phyloP scores from a whole-genome alignment of 2,888 invertebrate genomes.

The Papilio elwesi region DNA sequence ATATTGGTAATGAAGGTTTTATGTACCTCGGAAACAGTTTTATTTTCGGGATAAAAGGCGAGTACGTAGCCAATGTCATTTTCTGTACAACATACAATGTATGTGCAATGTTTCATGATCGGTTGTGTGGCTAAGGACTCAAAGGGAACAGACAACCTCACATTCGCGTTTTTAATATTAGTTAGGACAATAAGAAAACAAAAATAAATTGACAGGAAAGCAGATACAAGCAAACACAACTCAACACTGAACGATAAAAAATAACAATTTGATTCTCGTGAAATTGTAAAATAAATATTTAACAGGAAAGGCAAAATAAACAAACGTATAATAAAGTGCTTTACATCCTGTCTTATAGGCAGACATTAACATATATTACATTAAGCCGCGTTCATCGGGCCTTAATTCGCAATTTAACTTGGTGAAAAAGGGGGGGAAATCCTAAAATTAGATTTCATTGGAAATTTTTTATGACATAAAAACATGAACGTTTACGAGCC shows the following conservation, averaged over 20 bases:
- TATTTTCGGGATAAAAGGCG: too few species aligned
- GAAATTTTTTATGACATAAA: slow-evolving; percentile 58
- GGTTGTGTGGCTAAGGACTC: too few species aligned
- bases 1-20: too few species aligned
- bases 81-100: too few species aligned
- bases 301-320: slow-evolving; percentile 5
- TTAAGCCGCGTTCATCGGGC: slow-evolving; percentile 17
- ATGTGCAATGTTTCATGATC: too few species aligned
- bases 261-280: not conserved
- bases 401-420: slow-evolving; percentile 36
- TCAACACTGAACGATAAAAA: not conserved
- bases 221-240: not conserved
- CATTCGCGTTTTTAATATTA: too few species aligned
- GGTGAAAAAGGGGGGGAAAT: slow-evolving; percentile 10
- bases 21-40: too few species aligned
- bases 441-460: slow-evolving; percentile 50
- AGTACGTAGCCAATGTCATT: too few species aligned
- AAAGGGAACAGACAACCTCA: too few species aligned
- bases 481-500: slow-evolving; percentile 62
- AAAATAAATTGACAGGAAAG: not conserved
- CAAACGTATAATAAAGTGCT: slow-evolving; percentile 9
- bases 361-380: slow-evolving; percentile 18
- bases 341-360: slow-evolving; percentile 7
- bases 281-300: slow-evolving; percentile 1
- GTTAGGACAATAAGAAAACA: not conserved